Percentiles rank a stretch among this genome's conserved stretches.
Evolutionary conservation across 37 sponge, comb jelly and placozoan species (phyloP).

Genomic region (Halisarca cf. caerulea): DNA sequence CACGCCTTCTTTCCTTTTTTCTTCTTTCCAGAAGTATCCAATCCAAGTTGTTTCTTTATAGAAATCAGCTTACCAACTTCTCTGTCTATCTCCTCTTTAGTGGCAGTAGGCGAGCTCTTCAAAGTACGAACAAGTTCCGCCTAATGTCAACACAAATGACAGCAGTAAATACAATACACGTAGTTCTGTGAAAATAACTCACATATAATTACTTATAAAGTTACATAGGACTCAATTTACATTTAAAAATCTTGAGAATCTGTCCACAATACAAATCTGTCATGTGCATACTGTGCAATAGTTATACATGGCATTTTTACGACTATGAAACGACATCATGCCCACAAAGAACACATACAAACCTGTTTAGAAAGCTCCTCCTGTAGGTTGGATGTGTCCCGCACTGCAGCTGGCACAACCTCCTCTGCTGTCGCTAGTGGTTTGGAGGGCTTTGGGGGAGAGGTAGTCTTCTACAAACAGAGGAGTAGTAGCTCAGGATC

Average conservation of each 20-base stretch:
- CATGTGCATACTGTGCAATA: too few relatives aligned
- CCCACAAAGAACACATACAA: not conserved
- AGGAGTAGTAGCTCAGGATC: too few relatives aligned
- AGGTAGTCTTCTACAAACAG: too few relatives aligned
- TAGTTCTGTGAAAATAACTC: too few relatives aligned
- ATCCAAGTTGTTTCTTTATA: conserved; percentile 7
- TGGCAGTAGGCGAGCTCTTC: conserved; percentile 31
- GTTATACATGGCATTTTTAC: too few relatives aligned
- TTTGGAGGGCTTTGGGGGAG: not conserved
- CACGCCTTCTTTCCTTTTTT: conserved; percentile 29
- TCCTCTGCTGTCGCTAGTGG: conserved; percentile 13
- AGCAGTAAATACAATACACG: too few relatives aligned
- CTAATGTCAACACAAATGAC: not conserved
- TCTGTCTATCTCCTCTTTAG: conserved; percentile 45
- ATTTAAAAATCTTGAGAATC: too few relatives aligned
- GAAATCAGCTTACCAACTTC: conserved; percentile 36
- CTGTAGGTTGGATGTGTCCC: conserved; percentile 13
- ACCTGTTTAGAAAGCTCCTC: conserved; percentile 57
- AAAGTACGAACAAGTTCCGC: conserved; percentile 47
- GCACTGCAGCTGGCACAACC: not conserved
- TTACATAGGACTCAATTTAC: too few relatives aligned
- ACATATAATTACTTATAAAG: too few relatives aligned
- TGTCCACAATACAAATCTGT: too few relatives aligned
- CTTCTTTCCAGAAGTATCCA: not conserved
- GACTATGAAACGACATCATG: not conserved